A percentile compares a stretch with the other conserved stretches of the same genome.
These are phyloP conservation scores for Drepana falcataria DNA, from an alignment of 2,888 invertebrate species.

Conservation along the genomic window DNA sequence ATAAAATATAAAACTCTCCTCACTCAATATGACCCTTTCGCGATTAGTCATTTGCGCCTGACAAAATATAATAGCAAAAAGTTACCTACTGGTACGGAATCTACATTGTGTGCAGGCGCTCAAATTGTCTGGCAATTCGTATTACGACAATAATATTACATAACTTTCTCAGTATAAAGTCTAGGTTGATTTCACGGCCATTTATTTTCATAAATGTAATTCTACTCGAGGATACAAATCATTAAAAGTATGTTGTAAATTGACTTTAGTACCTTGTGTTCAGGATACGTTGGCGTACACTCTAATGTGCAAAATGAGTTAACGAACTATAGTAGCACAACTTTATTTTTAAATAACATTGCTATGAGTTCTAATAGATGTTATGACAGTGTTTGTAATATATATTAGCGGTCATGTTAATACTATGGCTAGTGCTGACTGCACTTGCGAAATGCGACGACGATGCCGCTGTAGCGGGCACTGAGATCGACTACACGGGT, in stretches of 20 bases:
- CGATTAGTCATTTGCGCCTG: slow-evolving; percentile 29
- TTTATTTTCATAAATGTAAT: slow-evolving; percentile 25
- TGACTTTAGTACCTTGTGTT: neutral
- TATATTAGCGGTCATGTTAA: neutral
- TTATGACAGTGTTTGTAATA: neutral
- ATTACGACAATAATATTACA: slow-evolving; percentile 6
- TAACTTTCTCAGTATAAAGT: slow-evolving; percentile 24
- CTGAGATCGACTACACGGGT: slow-evolving; percentile 50
- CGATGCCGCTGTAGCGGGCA: slow-evolving; percentile 21
- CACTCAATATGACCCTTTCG: neutral
- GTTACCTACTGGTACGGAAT: slow-evolving; percentile 20
- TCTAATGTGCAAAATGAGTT: neutral
- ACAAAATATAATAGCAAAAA: slow-evolving; percentile 39
- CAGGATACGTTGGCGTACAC: neutral
- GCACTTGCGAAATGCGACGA: neutral
- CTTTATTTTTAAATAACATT: slow-evolving; percentile 12
- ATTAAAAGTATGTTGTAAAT: neutral
- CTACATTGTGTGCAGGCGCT: slow-evolving; percentile 29
- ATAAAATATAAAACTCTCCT: too few species aligned
- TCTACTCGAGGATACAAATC: neutral
- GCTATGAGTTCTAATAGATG: slow-evolving; percentile 9
- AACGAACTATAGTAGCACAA: slow-evolving; percentile 1
- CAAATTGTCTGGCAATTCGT: slow-evolving; percentile 2
- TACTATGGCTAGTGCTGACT: neutral
- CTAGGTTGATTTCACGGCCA: slow-evolving; percentile 44